Conservation (phyloP, 2,113 vertebrate species). For the Rhagologus leucostigma region DNA sequence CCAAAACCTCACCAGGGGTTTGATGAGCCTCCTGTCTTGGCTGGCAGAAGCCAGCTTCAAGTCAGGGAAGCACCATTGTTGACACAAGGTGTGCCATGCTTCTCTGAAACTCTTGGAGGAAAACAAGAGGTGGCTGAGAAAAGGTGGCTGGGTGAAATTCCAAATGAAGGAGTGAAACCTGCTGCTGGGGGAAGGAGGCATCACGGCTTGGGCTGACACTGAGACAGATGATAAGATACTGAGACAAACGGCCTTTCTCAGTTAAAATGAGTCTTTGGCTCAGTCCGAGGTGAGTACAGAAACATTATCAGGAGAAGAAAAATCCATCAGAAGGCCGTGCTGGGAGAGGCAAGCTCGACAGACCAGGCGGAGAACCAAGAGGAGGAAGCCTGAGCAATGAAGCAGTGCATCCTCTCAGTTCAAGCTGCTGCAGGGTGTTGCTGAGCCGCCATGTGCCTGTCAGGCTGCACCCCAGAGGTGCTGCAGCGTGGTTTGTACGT, state of each 20-base stretch:
- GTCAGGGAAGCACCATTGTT: not conserved
- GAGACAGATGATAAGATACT: not conserved
- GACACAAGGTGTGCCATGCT: accelerated
- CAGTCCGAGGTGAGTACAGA: not conserved
- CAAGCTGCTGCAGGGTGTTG: slow-evolving; percentile 6
- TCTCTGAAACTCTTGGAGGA: not conserved
- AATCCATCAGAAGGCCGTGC: not conserved
- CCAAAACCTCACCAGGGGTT: not conserved
- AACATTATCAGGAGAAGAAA: slow-evolving; percentile 15
- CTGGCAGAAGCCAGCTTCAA: not conserved
- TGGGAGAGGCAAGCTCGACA: not conserved
- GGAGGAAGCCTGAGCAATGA: not conserved
- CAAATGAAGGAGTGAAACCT: not conserved
- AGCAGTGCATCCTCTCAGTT: not conserved
- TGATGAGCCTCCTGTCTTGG: not conserved
- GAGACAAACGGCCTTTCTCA: not conserved
- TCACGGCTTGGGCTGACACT: not conserved
- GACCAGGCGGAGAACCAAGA: not conserved
- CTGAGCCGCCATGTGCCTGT: not conserved
- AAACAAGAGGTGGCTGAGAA: not conserved
- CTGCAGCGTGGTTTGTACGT: not conserved
- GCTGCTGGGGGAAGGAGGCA: not conserved
- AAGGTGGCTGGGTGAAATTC: not conserved
- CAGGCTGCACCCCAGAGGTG: slow-evolving; percentile 14
- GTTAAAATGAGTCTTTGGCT: slow-evolving; percentile 4